Evolutionary conservation across 1,140 invertebrate genomes (phyloP).

Genomic region (Orchestia grillus): DNA sequence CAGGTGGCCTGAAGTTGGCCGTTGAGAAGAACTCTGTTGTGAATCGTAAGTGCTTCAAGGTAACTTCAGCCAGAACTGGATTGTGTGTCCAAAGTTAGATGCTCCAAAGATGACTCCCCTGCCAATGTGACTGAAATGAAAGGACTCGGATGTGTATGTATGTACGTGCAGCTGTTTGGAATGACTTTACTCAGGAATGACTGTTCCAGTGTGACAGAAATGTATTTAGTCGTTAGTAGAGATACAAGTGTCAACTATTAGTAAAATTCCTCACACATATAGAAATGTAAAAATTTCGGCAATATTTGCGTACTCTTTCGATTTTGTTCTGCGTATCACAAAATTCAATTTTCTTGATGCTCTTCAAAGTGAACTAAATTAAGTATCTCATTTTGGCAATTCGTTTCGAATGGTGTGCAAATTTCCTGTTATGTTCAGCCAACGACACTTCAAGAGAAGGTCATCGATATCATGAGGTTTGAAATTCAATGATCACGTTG

Average conservation of each 20-base stretch:
- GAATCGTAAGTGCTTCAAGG: not conserved
- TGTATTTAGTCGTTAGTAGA: not conserved
- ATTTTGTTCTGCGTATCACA: not conserved
- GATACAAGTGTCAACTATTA: not conserved
- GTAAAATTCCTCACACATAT: not conserved
- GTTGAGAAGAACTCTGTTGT: not conserved
- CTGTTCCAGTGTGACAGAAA: not conserved
- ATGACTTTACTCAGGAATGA: not conserved
- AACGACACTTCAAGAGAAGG: not conserved
- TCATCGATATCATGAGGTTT: not conserved
- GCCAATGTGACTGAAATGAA: not conserved
- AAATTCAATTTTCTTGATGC: not conserved
- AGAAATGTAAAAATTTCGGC: not conserved
- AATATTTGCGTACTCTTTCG: not conserved
- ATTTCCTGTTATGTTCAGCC: not conserved
- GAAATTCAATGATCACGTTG: no score
- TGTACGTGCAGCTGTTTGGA: not conserved
- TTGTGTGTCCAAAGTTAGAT: not conserved
- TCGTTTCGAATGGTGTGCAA: not conserved
- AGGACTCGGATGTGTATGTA: not conserved
- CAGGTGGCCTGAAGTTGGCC: no score
- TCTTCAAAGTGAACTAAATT: not conserved
- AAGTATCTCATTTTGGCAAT: not conserved
- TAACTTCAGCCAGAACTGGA: not conserved
- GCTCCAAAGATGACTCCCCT: not conserved